Evolutionary conservation across 1,140 invertebrate genomes (phyloP).

Genomic region (Atta colombica): DNA sequence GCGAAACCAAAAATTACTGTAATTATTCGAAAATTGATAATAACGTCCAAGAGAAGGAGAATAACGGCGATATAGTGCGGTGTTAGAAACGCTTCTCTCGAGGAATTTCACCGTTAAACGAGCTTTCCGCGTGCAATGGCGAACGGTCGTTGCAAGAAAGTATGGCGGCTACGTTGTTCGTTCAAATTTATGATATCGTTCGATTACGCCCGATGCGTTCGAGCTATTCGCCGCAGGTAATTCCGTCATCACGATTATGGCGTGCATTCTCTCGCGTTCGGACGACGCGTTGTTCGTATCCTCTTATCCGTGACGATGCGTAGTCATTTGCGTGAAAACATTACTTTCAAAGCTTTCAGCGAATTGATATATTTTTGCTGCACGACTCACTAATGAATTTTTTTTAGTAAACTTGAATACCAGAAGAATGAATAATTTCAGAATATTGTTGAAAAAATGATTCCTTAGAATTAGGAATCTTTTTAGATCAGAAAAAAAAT

Average conservation of each 20-base stretch:
- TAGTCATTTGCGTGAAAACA: too few species aligned
- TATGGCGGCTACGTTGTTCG: slow-evolving; percentile 12
- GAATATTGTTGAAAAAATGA: background rate
- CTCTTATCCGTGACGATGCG: background rate
- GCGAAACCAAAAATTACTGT: slow-evolving; percentile 38
- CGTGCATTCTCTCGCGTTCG: slow-evolving; percentile 23
- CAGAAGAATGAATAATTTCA: background rate
- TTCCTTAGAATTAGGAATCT: background rate
- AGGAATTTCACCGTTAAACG: slow-evolving; percentile 49
- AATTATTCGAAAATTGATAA: slow-evolving; percentile 48
- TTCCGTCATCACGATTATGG: slow-evolving; percentile 45
- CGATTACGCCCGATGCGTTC: slow-evolving; percentile 66
- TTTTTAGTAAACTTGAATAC: background rate
- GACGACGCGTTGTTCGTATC: slow-evolving; percentile 2
- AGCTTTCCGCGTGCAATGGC: slow-evolving; percentile 11
- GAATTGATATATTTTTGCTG: too few species aligned
- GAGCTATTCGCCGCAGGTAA: slow-evolving; percentile 40
- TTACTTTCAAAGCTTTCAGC: background rate
- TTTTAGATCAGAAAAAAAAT: too few species aligned
- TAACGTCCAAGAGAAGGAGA: background rate
- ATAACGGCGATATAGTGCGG: background rate
- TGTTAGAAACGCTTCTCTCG: background rate
- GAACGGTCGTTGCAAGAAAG: slow-evolving; percentile 33
- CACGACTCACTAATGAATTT: background rate
- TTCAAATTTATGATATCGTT: slow-evolving; percentile 69